Evolutionary conservation across 2,797 vertebrate genomes (phyloP), one percentile per base, ranked within the genome.

Genomic region (Pipistrellus kuhlii): DNA sequence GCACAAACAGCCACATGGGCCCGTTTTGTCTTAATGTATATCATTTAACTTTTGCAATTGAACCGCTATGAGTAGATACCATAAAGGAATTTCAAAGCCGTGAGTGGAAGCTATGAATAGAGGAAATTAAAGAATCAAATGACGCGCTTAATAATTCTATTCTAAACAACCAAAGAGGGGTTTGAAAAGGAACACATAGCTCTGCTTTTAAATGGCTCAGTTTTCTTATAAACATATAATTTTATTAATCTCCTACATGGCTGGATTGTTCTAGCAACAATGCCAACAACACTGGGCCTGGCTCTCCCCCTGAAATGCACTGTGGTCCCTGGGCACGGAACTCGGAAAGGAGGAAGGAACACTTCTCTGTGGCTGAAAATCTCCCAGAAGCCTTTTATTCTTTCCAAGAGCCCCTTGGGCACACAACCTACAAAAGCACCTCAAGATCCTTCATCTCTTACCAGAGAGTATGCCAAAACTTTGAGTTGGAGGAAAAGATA

Each of bases 141-240:
- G 88, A 46, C 38, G 76, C 0, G 5, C 41, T 93, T 93, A 92
- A 90, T 59, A 95, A 88, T 92, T 96, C 84, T 96, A 41, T 97
- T 97, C 95, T 95, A 93, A 96, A 95, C 88, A 97, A 81, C 77
- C 30, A 46, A 89, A 68, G 91, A 96, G 82, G 90, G 84, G 59
- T 96, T 94, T 88, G 93, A 51, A 95, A 96, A 89, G 38, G 88
- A 96, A 96, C 95, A 93, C 48, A 30, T 14, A 93, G 93, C 82
- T 95, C 88, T 88, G 87, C 59, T 95, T 95, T 90, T 73, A 92
- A 95, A 93, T 90, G 90, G 57, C 71, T 55, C 62, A 48, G n/a
- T 96, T 96, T 93, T 92, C 59, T n/a, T 73, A 90, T 82, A 93
- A 95, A 95, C 55, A 82, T 55, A 12, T 38, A 94, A 93, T 93